phyloP scores from a whole-genome alignment of 92 coral and sea anemone genomes.

The Plumapathes pennacea region DNA sequence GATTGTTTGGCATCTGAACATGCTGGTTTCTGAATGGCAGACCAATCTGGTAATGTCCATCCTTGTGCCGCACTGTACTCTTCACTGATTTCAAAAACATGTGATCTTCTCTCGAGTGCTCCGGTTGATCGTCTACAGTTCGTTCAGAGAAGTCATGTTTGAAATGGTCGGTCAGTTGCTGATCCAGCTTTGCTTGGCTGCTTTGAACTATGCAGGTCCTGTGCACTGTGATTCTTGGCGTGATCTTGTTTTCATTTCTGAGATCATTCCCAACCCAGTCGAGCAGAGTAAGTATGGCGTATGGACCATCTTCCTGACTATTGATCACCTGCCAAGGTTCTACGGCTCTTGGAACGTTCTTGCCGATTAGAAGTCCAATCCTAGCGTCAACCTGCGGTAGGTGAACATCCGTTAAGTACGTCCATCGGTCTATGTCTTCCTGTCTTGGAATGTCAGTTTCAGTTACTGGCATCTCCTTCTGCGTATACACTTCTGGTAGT shows the following conservation, averaged over 20 bases:
- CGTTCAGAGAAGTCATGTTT: background rate
- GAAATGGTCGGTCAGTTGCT: background rate
- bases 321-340: constrained; percentile 4
- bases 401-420: background rate
- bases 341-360: background rate
- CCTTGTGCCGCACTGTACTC: background rate
- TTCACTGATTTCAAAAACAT: background rate
- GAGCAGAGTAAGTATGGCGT: background rate
- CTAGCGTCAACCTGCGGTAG: background rate
- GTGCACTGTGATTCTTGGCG: no score
- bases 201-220: no score
- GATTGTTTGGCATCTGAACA: constrained; percentile 1
- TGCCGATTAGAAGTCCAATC: background rate
- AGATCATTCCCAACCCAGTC: background rate
- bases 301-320: constrained; percentile 1
- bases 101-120: background rate
- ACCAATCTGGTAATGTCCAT: constrained; percentile 3
- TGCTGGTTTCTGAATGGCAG: background rate
- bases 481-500: background rate
- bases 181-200: no score
- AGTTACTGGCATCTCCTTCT: constrained; percentile 1
- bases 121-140: background rate
- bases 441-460: background rate
- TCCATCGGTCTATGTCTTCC: background rate
- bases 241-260: background rate